Percentiles rank a stretch among this genome's conserved stretches.
Conservation (phyloP, 2,113 vertebrate species). For the Ascaphus truei region DNA sequence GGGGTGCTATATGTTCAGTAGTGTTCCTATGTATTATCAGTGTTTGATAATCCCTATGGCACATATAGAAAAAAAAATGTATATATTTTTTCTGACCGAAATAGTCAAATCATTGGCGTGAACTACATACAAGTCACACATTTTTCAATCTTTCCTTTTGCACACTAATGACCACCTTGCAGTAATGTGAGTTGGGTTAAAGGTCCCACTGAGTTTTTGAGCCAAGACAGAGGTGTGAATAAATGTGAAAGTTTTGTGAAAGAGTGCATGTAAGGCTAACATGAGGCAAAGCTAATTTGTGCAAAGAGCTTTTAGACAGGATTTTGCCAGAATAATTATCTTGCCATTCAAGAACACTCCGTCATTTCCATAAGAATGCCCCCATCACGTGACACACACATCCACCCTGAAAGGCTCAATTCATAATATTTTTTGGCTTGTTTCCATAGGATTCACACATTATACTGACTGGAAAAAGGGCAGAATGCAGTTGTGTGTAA, state of each 20-base stretch:
- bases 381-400: conserved; percentile 14
- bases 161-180: not conserved
- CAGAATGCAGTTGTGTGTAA: conserved; percentile 22
- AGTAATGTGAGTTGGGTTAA: conserved; percentile 15
- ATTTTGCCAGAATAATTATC: conserved; percentile 40
- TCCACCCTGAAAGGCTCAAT: conserved; percentile 23
- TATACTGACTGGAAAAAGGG: conserved; percentile 31
- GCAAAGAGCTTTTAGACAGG: conserved; percentile 30
- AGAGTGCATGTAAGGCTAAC: conserved; percentile 13
- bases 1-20: too few relatives aligned
- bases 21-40: not conserved
- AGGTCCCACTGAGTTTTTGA: conserved; percentile 21
- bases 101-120: not conserved
- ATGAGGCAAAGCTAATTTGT: conserved; percentile 5
- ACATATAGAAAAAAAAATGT: not conserved
- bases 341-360: not conserved
- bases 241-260: conserved; percentile 32
- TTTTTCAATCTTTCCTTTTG: not conserved
- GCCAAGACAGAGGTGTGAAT: conserved; percentile 30
- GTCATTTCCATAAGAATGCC: conserved; percentile 31
- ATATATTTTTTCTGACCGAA: not conserved
- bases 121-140: too few relatives aligned
- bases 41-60: not conserved
- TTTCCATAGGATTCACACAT: not conserved
- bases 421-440: conserved; percentile 36